Evolutionary conservation across 2,113 vertebrate genomes (phyloP).

Genomic region (Odobenus rosmarus): DNA sequence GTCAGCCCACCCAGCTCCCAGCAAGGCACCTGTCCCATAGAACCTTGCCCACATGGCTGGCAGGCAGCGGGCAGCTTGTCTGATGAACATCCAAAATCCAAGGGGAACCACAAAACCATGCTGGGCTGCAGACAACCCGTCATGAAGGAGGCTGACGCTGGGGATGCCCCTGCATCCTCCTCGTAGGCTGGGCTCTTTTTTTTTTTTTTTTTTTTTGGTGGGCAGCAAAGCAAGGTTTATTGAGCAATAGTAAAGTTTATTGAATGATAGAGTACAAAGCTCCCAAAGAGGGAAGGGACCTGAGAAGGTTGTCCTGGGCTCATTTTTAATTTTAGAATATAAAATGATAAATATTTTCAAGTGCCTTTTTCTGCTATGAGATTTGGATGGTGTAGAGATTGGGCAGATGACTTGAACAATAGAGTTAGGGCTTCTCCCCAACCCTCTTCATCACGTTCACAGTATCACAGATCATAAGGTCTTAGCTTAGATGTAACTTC

Average conservation of each 20-base stretch:
- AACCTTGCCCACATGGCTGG: conserved; percentile 33
- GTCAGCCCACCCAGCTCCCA: not conserved
- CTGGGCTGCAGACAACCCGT: not conserved
- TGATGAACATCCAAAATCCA: conserved; percentile 71
- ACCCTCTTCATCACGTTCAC: not conserved
- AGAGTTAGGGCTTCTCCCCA: not conserved
- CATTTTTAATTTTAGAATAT: not conserved
- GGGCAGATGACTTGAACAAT: not conserved
- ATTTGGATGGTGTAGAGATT: not conserved
- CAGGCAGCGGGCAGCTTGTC: conserved; percentile 60
- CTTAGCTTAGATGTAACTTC: not conserved
- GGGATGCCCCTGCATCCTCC: not conserved
- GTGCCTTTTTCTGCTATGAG: not conserved
- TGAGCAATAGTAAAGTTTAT: too few relatives aligned
- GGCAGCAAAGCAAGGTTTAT: not conserved
- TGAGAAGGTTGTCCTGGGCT: not conserved
- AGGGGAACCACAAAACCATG: conserved; percentile 68
- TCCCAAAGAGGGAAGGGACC: not conserved
- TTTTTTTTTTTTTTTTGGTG: not conserved
- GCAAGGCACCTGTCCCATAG: not conserved
- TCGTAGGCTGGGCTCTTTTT: not conserved
- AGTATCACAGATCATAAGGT: not conserved
- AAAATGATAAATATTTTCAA: not conserved
- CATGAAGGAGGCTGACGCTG: not conserved
- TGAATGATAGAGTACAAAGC: not conserved